Evolutionary conservation across 2,113 vertebrate species (phyloP).

Genomic region (Chaetodon trifascialis): DNA sequence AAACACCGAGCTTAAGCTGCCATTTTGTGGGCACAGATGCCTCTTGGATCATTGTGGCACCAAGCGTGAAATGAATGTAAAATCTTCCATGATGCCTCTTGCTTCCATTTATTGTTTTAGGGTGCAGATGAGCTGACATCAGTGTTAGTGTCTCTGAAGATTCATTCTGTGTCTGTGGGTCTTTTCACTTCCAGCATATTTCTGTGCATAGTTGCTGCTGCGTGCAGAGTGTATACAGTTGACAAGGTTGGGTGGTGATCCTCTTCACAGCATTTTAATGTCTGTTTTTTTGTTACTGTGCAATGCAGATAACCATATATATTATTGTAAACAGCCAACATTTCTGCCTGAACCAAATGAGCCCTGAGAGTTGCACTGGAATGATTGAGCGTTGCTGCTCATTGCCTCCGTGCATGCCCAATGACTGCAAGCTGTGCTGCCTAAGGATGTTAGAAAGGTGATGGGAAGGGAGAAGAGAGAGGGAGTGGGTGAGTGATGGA

Average conservation of each 20-base stretch:
- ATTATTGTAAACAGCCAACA: constrained; percentile 55
- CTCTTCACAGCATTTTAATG: constrained; percentile 43
- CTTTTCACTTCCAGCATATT: constrained; percentile 24
- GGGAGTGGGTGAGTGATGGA: not conserved
- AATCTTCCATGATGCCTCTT: constrained; percentile 69
- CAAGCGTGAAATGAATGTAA: constrained; percentile 79
- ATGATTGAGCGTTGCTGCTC: constrained; percentile 61
- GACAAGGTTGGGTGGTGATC: constrained; percentile 22
- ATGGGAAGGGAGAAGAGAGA: not conserved
- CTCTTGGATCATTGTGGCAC: constrained; percentile 75
- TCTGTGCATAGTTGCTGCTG: constrained; percentile 3
- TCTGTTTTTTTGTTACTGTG: constrained; percentile 51
- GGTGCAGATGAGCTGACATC: constrained; percentile 67
- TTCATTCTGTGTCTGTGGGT: constrained; percentile 39
- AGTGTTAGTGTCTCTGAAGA: constrained; percentile 46
- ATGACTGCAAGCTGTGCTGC: constrained; percentile 60
- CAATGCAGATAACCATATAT: constrained; percentile 39
- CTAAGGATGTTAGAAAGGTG: constrained; percentile 32
- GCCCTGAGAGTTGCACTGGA: constrained; percentile 39
- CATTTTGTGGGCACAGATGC: constrained; percentile 77
- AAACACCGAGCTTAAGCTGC: constrained; percentile 65
- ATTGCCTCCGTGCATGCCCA: constrained; percentile 46
- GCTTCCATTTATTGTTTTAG: constrained; percentile 68
- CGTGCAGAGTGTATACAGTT: constrained; percentile 40
- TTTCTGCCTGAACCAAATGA: constrained; percentile 47